Percentiles rank a stretch among this genome's conserved stretches.
Evolutionary conservation across 2,797 vertebrate species (phyloP).

Genomic region (Acanthurus tractus): DNA sequence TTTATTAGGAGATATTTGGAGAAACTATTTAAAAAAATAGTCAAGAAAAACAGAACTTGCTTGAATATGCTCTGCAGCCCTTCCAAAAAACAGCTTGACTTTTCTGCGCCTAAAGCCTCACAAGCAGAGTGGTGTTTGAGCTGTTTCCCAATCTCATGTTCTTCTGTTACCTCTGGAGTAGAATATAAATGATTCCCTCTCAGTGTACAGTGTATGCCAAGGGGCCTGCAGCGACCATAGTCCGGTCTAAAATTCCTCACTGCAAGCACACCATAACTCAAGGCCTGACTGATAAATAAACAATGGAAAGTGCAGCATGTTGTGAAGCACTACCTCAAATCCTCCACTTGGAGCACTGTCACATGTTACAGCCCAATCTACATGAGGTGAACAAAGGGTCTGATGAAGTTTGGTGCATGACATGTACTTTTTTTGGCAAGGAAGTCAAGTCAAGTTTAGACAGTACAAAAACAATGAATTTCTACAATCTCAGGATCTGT

Average conservation of each 20-base stretch:
- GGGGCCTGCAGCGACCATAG: constrained; percentile 82
- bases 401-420: constrained; percentile 10
- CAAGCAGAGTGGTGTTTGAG: constrained; percentile 85
- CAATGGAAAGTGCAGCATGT: constrained; percentile 75
- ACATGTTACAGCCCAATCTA: constrained; percentile 47
- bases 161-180: constrained; percentile 88
- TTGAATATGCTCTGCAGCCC: constrained; percentile 75
- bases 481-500: not conserved
- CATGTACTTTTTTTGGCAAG: not conserved
- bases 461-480: not conserved
- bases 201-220: constrained; percentile 84
- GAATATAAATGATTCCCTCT: constrained; percentile 89
- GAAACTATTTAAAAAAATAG: constrained; percentile 58
- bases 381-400: constrained; percentile 21
- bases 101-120: constrained; percentile 80
- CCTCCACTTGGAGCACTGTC: constrained; percentile 76
- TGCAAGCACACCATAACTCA: constrained; percentile 81
- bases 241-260: constrained; percentile 85
- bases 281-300: constrained; percentile 86
- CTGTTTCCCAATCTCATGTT: constrained; percentile 88
- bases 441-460: not conserved
- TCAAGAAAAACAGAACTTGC: constrained; percentile 75
- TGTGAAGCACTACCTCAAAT: constrained; percentile 66
- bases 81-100: constrained; percentile 77
- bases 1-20: constrained; percentile 43